These are phyloP conservation scores for Cyphomyrus plagiostoma DNA, from an alignment of 2,113 vertebrate species.

Conservation along the genomic window DNA sequence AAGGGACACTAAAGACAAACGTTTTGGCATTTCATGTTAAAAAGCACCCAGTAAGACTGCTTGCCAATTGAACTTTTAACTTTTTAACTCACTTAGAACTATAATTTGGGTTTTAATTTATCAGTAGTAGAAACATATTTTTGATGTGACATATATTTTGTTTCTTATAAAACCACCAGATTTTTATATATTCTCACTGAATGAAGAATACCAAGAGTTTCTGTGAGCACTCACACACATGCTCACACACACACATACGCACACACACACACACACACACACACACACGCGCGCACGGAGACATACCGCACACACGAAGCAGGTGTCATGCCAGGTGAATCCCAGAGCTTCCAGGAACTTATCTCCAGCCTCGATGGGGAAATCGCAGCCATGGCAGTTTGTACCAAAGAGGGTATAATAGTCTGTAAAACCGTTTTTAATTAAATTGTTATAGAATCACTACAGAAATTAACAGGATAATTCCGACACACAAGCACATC, in stretches of 20 bases:
- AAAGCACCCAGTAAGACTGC: not conserved
- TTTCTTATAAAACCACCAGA: not conserved
- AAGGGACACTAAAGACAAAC: not conserved
- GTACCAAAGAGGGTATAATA: constrained; percentile 88
- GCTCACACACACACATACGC: not conserved
- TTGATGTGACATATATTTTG: not conserved
- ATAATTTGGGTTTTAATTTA: not conserved
- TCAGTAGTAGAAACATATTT: not conserved
- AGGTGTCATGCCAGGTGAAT: constrained; percentile 93
- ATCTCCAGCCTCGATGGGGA: constrained; percentile 95
- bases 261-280: not conserved
- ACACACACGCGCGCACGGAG: not conserved
- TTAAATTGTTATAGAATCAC: not conserved
- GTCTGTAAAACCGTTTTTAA: constrained; percentile 57
- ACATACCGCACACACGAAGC: constrained; percentile 48
- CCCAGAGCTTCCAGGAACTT: constrained; percentile 90
- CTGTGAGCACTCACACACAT: not conserved
- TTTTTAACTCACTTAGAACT: not conserved
- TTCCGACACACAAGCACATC: not conserved
- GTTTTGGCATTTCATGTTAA: not conserved
- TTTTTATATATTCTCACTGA: not conserved
- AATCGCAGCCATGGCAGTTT: constrained; percentile 89
- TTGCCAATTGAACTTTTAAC: not conserved
- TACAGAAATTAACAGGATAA: not conserved
- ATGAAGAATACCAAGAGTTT: not conserved